Evolutionary conservation across 2,113 vertebrate species (phyloP), one percentile per base, ranked within the genome.

Genomic region (Collichthys lucidus): DNA sequence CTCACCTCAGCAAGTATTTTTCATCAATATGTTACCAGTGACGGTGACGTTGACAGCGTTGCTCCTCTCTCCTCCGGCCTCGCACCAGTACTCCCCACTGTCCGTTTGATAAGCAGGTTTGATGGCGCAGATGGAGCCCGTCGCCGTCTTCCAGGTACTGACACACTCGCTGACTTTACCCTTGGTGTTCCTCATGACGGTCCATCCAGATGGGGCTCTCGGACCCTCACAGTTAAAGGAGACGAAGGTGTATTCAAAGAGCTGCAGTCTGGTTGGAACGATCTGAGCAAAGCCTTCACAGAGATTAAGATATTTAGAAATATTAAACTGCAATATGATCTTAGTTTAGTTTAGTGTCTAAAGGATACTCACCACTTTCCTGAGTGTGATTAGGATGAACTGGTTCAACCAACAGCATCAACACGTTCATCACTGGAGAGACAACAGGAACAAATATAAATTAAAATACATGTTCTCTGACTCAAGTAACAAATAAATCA

Each of bases 71-170:
- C 6, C 42, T 61, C 40, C 5, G 22, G 62, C 8, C 59, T 84
- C 75, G 50, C 75, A 84, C 82, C 82, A 84, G 69, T 84, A 84
- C 11, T 47, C 61, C 11, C 69, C 78, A 0, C 78, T 60, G 31
- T 80, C 78, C 0, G 69, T 6, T 6, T 15, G 17, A 11, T 60
- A 81, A 6, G n/a, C 24, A 0, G 63, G 70, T 68, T 62, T 68
- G 70, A 80, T 74, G 53, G 70, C 29, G 0, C 78, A 74, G 29
- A 12, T 0, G 0, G 31, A 52, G 0, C 5, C 0, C 20, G 59
- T 0, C 0, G 10, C 24, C 2, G 24, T 56, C 59, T 14, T 1
- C 78, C 62, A 67, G 63, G 40, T 74, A 0, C 22, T 74, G 46
- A 74, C 55, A 15, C 79, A 74, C 47, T 16, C 0, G 14, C 53